Base-by-base conservation (phyloP, 1,140 invertebrate species). In the Bombus balteatus region DNA sequence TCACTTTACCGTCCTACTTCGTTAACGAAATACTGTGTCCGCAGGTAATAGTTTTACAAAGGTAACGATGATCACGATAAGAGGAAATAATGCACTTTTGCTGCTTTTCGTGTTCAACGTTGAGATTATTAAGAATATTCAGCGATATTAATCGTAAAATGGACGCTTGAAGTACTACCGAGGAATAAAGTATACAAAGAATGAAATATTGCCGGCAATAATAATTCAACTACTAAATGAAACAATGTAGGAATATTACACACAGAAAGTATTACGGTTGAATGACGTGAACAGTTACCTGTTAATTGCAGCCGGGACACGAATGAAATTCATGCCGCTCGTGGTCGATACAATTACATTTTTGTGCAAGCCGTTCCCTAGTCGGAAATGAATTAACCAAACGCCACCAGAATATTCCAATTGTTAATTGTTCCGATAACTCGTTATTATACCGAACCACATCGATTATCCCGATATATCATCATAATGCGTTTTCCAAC, bases 341-440 rank as follows among this genome's bases (percentile, higher is more conserved):
- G 25, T 9, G 1, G n/a, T 12, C 71, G 68, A 62, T 32, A 10
- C 22, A 13, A 25, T 71, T 22, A 28, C 47, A 70, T 53, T 72
- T 62, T 34, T 71, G 47, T 18, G 2, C 25, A 34, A 12, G 12
- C 4, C 25, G 13, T 2, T 25, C 8, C 37, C 9, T 34, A 9
- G 15, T 34, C 9, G 41, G 32, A 37, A 53, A 83, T 83, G 53
- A 83, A 83, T 83, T 83, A 76, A 76, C 34, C 53, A n/a, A 65
- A 47, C 28, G 15, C 37, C 12, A 9, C 5, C 13, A 57, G 1
- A 15, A 53, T 39, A 8, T 34, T 75, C 25, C 22, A 53, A 28
- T 47, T 10, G n/a, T 12, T 79, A 66, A 43, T 34, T 47, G 68
- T 39, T 41, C 9, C 34, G 15, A 83, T 32, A 66, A 75, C 3